These are phyloP conservation scores for Alviniconcha marisindica DNA, from an alignment of 1,140 invertebrate genomes.

Conservation along the genomic window DNA sequence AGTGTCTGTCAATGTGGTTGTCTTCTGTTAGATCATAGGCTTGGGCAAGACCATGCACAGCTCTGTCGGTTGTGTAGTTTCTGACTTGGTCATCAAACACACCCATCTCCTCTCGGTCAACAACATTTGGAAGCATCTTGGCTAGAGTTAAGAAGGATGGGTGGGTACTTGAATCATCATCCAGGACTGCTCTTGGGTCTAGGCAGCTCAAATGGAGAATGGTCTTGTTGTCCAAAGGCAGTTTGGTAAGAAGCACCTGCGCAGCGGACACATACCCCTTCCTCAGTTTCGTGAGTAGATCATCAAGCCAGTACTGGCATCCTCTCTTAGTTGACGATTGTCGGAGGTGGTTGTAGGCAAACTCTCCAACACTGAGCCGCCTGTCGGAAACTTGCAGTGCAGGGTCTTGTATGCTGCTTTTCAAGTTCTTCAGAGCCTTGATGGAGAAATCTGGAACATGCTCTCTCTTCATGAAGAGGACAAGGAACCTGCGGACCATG, in stretches of 20 bases:
- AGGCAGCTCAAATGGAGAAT: neutral
- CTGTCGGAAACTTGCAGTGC: neutral
- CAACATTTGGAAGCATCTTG: neutral
- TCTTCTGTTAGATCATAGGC: too few relatives aligned
- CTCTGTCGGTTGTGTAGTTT: neutral
- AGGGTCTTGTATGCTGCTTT: neutral
- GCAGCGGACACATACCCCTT: neutral
- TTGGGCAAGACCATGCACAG: too few relatives aligned
- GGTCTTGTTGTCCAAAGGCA: neutral
- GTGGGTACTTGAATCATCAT: neutral
- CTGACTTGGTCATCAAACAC: neutral
- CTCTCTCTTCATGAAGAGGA: neutral
- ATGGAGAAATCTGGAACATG: neutral
- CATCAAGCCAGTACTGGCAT: neutral
- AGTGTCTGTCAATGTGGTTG: too few relatives aligned
- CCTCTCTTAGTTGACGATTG: neutral
- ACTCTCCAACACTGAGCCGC: neutral
- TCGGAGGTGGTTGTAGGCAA: neutral
- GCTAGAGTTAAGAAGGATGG: neutral
- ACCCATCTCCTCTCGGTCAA: neutral
- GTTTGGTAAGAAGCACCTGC: neutral
- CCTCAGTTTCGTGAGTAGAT: neutral
- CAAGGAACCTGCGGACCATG: neutral
- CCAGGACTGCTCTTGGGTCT: neutral
- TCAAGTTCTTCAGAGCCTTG: neutral